Conservation (phyloP, 2,113 vertebrate genomes). For the Tenebrosternarchus preto region DNA sequence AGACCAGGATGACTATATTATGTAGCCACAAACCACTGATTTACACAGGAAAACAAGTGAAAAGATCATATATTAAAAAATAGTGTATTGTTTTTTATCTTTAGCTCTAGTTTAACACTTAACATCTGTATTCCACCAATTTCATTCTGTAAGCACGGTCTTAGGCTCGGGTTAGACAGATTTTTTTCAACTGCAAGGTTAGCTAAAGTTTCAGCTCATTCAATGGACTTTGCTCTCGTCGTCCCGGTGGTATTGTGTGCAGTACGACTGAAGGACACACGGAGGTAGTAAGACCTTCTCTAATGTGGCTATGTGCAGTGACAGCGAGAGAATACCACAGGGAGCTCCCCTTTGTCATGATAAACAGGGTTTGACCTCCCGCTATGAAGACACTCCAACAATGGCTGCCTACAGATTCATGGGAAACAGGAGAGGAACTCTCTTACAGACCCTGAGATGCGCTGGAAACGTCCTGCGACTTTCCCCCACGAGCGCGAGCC, state of each 20-base stretch:
- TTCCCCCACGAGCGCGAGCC: background rate
- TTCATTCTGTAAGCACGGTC: background rate
- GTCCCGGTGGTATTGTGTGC: constrained; percentile 18
- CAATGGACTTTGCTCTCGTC: constrained; percentile 17
- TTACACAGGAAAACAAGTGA: background rate
- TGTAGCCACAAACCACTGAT: background rate
- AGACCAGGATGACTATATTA: background rate
- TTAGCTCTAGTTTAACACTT: background rate
- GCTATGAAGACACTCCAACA: constrained; percentile 32
- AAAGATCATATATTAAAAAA: background rate
- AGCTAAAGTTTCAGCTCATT: background rate
- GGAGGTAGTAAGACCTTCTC: constrained; percentile 9
- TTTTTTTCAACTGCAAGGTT: background rate
- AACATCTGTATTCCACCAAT: background rate
- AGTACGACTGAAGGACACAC: background rate
- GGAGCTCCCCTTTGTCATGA: constrained; percentile 47
- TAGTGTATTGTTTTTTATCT: background rate
- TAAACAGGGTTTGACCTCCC: constrained; percentile 49
- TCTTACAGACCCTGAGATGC: background rate
- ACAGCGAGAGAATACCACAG: constrained; percentile 8
- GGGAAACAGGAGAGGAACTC: constrained; percentile 29
- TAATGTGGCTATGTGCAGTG: constrained; percentile 24
- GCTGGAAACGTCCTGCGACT: background rate
- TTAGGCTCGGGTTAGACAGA: background rate
- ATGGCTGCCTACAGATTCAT: constrained; percentile 34